Evolutionary conservation across 2,888 invertebrate genomes (phyloP), one percentile per base, ranked within the genome.

Genomic region (Pristionchus exspectatus): DNA sequence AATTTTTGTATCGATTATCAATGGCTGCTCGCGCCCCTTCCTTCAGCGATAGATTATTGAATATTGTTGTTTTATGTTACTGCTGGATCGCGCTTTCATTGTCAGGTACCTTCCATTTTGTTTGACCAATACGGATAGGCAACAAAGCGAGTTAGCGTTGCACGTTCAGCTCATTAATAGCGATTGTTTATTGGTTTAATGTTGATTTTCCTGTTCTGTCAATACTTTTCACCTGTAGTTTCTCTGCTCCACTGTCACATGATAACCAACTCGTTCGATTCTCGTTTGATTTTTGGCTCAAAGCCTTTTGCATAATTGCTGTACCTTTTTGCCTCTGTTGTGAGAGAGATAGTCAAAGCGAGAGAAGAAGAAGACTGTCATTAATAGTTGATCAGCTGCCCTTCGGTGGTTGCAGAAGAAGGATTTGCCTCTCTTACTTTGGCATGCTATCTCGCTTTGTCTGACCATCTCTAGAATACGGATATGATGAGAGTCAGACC

Each of bases 371-470:
- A 77, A 44, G 74, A 44, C 50, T 27, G 50, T 1, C 81, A 81
- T 81, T 81, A 81, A 81, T 54, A 81, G 81, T 81, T 81, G 81
- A 81, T 27, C 81, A 81, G 81, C 81, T 81, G 50, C 27, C 50
- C 50, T 81, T 27, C 14, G 24, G 81, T 81, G 81, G 81, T 81
- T 81, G 81, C 50, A 81, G 81, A 81, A 7, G n/a, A 3, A 12
- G 33, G 2, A 33, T 24, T 24, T 63, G 24, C 4, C n/a, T 63
- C 63, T 63, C 5, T 63, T n/a, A 3, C 2, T 7, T n/a, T n/a
- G 7, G n/a, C 63, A 21, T 56, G 56, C 18, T 18, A 16, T 18
- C 56, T 56, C 16, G 4, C 56, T 21, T 16, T 56, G 44, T 50
- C 44, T 50, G 44, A 0, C 10, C 44, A 50, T 50, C 44, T 50